Conservation (phyloP, 2,888 invertebrate species). For the Cantharis rustica region DNA sequence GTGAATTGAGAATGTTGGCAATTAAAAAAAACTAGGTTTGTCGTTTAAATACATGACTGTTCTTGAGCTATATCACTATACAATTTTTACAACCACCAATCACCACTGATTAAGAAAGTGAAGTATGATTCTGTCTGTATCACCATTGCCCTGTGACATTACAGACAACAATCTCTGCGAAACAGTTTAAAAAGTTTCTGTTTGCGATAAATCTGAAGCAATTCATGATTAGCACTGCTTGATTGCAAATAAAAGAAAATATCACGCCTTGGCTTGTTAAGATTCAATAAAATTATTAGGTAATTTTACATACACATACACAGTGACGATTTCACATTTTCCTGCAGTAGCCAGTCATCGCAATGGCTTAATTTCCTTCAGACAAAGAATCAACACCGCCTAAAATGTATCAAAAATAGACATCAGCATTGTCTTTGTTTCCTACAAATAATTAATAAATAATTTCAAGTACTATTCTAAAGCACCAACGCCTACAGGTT, state of each 20-base stretch:
- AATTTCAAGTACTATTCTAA: neutral
- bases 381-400: neutral
- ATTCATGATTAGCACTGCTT: too few species aligned
- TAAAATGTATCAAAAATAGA: neutral
- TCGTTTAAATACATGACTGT: too few species aligned
- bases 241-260: neutral
- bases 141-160: too few species aligned
- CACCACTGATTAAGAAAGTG: neutral
- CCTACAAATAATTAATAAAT: neutral
- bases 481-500: neutral
- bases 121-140: too few species aligned
- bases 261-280: neutral
- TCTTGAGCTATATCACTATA: too few species aligned
- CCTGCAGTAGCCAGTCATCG: neutral
- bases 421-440: neutral
- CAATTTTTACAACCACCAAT: too few species aligned
- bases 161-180: too few species aligned
- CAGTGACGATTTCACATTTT: neutral
- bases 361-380: neutral
- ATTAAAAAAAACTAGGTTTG: too few species aligned
- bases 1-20: too few species aligned
- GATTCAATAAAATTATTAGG: neutral
- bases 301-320: neutral
- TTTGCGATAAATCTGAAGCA: too few species aligned
- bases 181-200: too few species aligned